phyloP scores from a whole-genome alignment of 2,113 vertebrate genomes.

The Spea bombifrons region DNA sequence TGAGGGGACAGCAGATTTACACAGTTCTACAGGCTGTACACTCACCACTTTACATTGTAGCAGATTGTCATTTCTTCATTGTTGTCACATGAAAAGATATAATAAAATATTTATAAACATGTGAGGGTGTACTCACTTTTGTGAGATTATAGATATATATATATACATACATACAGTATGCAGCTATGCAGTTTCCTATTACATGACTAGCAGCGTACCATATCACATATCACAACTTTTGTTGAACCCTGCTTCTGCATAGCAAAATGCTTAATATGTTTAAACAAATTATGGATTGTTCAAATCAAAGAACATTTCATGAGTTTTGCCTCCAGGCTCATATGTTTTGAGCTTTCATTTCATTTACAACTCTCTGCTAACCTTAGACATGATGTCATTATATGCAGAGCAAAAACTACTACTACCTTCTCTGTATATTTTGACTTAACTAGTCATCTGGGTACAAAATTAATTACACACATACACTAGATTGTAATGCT shows the following conservation, averaged over 20 bases:
- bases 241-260: background rate
- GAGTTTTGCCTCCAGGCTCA: conserved; percentile 49
- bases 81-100: too few relatives aligned
- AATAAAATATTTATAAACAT: too few relatives aligned
- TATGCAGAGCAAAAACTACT: conserved; percentile 42
- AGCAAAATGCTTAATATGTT: conserved; percentile 17
- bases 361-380: conserved; percentile 52
- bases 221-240: background rate
- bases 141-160: too few relatives aligned
- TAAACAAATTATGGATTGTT: conserved; percentile 37
- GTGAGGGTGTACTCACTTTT: too few relatives aligned
- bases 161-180: too few relatives aligned
- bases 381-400: conserved; percentile 56
- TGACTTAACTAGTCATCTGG: conserved; percentile 53
- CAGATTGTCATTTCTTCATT: too few relatives aligned
- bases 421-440: conserved; percentile 40
- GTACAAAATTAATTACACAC: conserved; percentile 45
- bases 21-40: too few relatives aligned
- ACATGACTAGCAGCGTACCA: too few relatives aligned
- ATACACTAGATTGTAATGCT: conserved; percentile 33
- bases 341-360: conserved; percentile 45
- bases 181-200: too few relatives aligned
- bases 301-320: conserved; percentile 50
- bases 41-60: too few relatives aligned
- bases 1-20: too few relatives aligned